These are phyloP conservation scores for Ceratosolen fusciceps DNA, from an alignment of 1,140 invertebrate genomes.

Conservation along the genomic window DNA sequence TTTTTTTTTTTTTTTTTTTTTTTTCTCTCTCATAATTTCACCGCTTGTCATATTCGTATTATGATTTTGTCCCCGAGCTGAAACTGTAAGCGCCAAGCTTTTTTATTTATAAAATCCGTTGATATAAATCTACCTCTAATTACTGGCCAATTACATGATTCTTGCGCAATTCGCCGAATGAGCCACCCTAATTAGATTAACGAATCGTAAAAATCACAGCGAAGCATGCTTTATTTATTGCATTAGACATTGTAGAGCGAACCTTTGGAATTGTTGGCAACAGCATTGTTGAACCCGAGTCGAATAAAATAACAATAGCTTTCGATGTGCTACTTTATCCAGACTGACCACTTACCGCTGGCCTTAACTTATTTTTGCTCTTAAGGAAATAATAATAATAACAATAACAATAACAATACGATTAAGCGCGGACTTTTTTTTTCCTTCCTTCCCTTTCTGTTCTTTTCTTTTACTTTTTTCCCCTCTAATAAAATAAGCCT, in stretches of 20 bases:
- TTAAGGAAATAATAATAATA: background rate
- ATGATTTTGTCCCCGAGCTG: no score
- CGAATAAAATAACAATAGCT: conserved; percentile 10
- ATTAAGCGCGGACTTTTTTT: background rate
- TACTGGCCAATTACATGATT: no score
- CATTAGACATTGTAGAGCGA: background rate
- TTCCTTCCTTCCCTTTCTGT: no score
- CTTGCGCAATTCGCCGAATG: background rate
- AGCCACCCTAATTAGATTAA: background rate
- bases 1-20: no score
- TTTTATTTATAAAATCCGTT: no score
- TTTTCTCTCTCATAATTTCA: no score
- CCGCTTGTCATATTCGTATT: no score
- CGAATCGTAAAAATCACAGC: background rate
- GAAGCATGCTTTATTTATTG: background rate
- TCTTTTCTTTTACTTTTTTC: no score
- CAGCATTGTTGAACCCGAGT: background rate
- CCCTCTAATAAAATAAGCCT: no score
- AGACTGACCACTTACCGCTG: background rate
- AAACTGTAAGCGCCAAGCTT: no score
- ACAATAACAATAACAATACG: no score
- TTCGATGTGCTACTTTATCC: background rate
- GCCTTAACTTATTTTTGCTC: conserved; percentile 1
- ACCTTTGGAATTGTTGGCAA: background rate
- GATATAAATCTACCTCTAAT: no score